These are phyloP conservation scores for Agriopis leucophaearia DNA, from an alignment of 2,888 invertebrate species.

Conservation along the genomic window DNA sequence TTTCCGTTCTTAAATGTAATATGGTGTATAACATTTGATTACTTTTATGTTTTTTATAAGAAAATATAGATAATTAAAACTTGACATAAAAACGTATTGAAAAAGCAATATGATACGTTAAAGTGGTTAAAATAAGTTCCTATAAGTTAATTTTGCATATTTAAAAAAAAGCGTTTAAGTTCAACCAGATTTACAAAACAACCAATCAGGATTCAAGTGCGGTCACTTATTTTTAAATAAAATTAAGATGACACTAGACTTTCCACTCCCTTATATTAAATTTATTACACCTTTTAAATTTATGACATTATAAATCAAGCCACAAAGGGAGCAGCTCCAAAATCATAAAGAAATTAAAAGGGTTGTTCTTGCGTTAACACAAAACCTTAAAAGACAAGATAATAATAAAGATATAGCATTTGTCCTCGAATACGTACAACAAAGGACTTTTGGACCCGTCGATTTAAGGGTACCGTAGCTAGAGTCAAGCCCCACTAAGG, in stretches of 20 bases:
- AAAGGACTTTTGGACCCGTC: conserved; percentile 30
- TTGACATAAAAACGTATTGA: neutral
- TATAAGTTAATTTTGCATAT: neutral
- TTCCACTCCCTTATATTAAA: conserved; percentile 22
- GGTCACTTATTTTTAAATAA: conserved; percentile 14
- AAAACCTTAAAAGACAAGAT: conserved; percentile 38
- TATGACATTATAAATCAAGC: conserved; percentile 29
- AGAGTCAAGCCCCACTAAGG: neutral
- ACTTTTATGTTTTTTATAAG: neutral
- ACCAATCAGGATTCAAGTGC: conserved; percentile 2
- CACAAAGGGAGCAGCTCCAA: conserved; percentile 29
- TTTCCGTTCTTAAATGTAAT: conserved; percentile 1
- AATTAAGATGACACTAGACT: conserved; percentile 19
- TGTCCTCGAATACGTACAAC: conserved; percentile 23
- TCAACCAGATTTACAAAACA: neutral
- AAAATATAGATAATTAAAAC: neutral
- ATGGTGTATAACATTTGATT: neutral
- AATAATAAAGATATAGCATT: conserved; percentile 38
- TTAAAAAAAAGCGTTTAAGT: neutral
- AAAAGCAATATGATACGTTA: neutral
- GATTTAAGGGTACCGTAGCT: conserved; percentile 17
- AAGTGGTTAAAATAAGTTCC: too few relatives aligned
- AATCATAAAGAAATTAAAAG: conserved; percentile 39
- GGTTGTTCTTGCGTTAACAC: conserved; percentile 34
- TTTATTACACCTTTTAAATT: conserved; percentile 30